Base-by-base conservation (phyloP, 2,797 vertebrate genomes). In the Darevskia nairensis region DNA sequence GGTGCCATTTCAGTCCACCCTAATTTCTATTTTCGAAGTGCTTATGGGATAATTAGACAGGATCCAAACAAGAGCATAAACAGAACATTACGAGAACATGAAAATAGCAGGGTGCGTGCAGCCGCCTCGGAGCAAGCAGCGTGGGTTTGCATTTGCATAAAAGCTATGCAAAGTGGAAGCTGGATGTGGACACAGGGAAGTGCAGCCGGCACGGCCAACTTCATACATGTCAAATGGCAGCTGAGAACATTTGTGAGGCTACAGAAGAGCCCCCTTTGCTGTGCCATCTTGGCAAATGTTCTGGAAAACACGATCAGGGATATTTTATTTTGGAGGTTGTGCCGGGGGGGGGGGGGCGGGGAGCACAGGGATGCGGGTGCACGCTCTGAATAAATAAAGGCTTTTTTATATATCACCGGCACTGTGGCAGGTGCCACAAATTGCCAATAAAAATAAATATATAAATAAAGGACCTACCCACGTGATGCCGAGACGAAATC, bases 1-100 rank as follows among this genome's bases (percentile, higher is more conserved):
- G 0, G 39, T 84, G 83, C 88, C 89, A 39, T 71, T 82, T 89
- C 91, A 85, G 91, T 80, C 85, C 50, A 89, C 74, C 89, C 76
- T 89, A 94, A 94, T 90, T 90, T 86, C 83, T 91, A 89, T 95
- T 74, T 96, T 89, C 92, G 82, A 90, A 92, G 94, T 91, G 88
- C 87, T 90, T 0, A 27, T 78, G 68, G 41, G 86, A 72, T 90
- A 94, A 94, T 93, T 92, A 92, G 89, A 88, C 75, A 91, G 71
- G 89, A 95, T 89, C 87, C 92, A 93, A 92, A 93, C 90, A 91
- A 92, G 93, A 2, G 86, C 64, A 89, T 86, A 89, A 84, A 91
- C 90, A 92, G 89, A 95, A 90, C 46, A 89, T 92, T 89, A 87
- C 82, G 84, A 78, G 88, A 90, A 92, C 87, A 94, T 90, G 93